These are phyloP conservation scores for Meandrusa payeni DNA, from an alignment of 2,888 invertebrate species.

Conservation along the genomic window DNA sequence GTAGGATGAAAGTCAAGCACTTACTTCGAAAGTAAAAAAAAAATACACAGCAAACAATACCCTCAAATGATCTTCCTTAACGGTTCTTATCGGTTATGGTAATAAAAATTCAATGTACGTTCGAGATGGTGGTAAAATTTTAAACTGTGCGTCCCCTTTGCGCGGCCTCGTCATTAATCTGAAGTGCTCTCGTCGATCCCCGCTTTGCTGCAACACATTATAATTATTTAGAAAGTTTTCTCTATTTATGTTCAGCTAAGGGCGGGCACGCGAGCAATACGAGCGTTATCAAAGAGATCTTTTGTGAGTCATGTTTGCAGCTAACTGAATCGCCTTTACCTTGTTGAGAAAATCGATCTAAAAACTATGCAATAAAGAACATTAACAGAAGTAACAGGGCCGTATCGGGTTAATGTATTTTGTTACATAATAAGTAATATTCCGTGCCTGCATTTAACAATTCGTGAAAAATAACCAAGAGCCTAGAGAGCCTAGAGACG, in stretches of 20 bases:
- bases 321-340: slow-evolving; percentile 29
- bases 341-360: slow-evolving; percentile 8
- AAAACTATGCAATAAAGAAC: no score
- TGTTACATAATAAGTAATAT: no score
- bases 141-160: slow-evolving; percentile 15
- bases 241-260: slow-evolving; percentile 53
- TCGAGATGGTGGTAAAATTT: slow-evolving; percentile 2
- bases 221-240: slow-evolving; percentile 72
- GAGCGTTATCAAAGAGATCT: slow-evolving; percentile 52
- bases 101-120: neutral
- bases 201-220: slow-evolving; percentile 52
- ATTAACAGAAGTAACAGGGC: no score
- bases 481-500: no score
- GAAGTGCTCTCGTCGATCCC: slow-evolving; percentile 61
- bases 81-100: no score
- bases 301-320: slow-evolving; percentile 39
- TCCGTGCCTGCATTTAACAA: no score
- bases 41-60: no score
- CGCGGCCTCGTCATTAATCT: slow-evolving; percentile 57
- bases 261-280: slow-evolving; percentile 21
- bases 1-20: no score
- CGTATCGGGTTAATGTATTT: no score
- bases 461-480: no score
- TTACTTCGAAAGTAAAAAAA: no score
- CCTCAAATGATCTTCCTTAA: no score